These are phyloP conservation scores for Aethina tumida DNA, from an alignment of 1,140 invertebrate species.

Conservation along the genomic window DNA sequence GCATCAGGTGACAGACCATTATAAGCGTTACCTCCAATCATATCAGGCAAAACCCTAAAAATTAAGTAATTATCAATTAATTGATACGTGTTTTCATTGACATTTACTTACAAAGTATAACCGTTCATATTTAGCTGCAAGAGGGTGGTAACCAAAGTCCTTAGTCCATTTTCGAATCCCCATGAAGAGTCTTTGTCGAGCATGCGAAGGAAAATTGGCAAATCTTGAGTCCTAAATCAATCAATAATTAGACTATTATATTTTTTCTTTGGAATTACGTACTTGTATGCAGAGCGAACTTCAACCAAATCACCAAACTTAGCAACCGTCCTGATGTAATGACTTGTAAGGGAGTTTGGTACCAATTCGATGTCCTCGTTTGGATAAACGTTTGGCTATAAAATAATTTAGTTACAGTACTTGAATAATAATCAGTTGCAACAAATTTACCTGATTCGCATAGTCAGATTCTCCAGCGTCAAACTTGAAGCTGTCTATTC, in stretches of 20 bases:
- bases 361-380: constrained; percentile 39
- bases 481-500: constrained; percentile 84
- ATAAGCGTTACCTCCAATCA: constrained; percentile 86
- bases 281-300: constrained; percentile 51
- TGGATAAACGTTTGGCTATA: constrained; percentile 12
- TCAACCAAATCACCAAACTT: constrained; percentile 61
- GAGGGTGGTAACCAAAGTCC: constrained; percentile 68
- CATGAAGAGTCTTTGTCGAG: constrained; percentile 77
- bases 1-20: constrained; percentile 49
- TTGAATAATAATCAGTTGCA: too few relatives aligned
- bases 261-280: constrained; percentile 12
- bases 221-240: constrained; percentile 51
- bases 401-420: too few relatives aligned
- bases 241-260: background rate
- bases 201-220: constrained; percentile 80
- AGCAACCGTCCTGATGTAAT: constrained; percentile 54
- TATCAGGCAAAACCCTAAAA: constrained; percentile 66
- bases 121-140: constrained; percentile 74
- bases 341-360: constrained; percentile 50
- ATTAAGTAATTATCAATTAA: too few relatives aligned
- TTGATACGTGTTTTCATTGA: background rate
- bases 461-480: constrained; percentile 77
- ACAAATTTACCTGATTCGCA: constrained; percentile 20
- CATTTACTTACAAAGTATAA: constrained; percentile 52
- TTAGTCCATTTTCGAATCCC: constrained; percentile 66